Evolutionary conservation across 2,797 vertebrate genomes (phyloP), one percentile per base, ranked within the genome.

Genomic region (Triplophysa bombifrons): DNA sequence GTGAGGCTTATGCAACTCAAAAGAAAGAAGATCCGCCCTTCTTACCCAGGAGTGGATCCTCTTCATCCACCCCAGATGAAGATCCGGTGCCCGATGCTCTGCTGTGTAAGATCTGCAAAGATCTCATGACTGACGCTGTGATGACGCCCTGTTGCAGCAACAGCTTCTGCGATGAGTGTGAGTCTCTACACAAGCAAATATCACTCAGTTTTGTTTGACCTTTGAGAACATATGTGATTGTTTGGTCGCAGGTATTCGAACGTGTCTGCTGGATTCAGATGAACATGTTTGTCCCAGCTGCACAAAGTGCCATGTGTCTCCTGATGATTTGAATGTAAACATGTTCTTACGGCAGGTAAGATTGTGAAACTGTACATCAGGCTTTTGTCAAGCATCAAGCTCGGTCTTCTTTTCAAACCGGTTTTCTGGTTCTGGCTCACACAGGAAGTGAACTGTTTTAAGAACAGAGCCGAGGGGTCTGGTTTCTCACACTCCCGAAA

Each of bases 161-260:
- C 92, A 99, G 97, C 90, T 99, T 98, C 60, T 99, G 98, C 82
- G 98, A 99, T 11, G 97, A 99, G 87, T 99, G 98, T 98, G 91
- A 96, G 97, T 91, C 58, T 67, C n/a, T 14, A 2, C 19, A 9
- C 4, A 38, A 61, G 58, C n/a, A 12, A 11, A 41, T 10, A 9
- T 2, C 4, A 10, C 38, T 41, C 38, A 9, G 38, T 3, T 38
- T 30, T 8, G 9, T 25, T 66, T 80, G 8, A 34, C 60, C n/a
- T 7, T 27, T 41, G 3, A 22, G 38, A 66, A 34, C 77, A 44
- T 11, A 16, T 48, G 12, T 20, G 6, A 1, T 7, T 8, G 73
- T 55, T 13, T 78, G 13, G 3, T 83, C 22, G 14, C 86, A 99
- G 97, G 98, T 94, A 96, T 99, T 88, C 94, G 97, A 85, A 95